Conservation (phyloP, 1,140 invertebrate genomes). For the Macrobrachium nipponense region DNA sequence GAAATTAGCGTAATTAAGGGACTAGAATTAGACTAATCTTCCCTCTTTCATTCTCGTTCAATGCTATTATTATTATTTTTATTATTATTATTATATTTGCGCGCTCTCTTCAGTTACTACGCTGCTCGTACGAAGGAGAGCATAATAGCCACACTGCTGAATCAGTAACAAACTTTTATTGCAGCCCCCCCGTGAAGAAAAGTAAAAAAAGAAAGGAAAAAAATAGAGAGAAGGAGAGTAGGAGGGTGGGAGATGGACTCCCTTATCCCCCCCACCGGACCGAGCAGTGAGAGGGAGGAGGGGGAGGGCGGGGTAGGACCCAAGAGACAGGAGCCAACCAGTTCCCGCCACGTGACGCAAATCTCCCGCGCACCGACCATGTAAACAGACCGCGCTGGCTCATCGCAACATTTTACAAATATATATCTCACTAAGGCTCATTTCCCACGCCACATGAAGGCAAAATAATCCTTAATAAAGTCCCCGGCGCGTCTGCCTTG, state of each 20-base stretch:
- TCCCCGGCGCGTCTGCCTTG: conserved; percentile 11
- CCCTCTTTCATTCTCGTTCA: no score
- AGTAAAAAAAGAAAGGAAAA: not conserved
- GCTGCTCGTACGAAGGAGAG: not conserved
- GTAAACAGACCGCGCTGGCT: conserved; percentile 23
- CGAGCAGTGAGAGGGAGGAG: no score
- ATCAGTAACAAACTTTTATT: no score
- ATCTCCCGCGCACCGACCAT: not conserved
- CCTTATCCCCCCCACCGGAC: not conserved
- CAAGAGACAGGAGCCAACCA: not conserved
- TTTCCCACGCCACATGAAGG: conserved; percentile 47
- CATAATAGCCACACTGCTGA: no score
- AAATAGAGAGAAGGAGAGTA: not conserved
- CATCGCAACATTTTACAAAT: conserved; percentile 39
- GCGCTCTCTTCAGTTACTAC: not conserved
- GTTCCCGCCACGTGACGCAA: not conserved
- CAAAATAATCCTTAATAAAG: conserved; percentile 53
- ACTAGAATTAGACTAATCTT: not conserved
- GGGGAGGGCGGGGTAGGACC: no score
- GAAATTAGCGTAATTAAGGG: not conserved
- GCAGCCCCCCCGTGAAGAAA: not conserved
- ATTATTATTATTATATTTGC: no score
- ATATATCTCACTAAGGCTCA: conserved; percentile 50
- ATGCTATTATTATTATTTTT: no score
- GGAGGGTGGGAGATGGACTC: not conserved